Conservation (phyloP, 2,113 vertebrate genomes). For the Thalassarche chlororhynchos region DNA sequence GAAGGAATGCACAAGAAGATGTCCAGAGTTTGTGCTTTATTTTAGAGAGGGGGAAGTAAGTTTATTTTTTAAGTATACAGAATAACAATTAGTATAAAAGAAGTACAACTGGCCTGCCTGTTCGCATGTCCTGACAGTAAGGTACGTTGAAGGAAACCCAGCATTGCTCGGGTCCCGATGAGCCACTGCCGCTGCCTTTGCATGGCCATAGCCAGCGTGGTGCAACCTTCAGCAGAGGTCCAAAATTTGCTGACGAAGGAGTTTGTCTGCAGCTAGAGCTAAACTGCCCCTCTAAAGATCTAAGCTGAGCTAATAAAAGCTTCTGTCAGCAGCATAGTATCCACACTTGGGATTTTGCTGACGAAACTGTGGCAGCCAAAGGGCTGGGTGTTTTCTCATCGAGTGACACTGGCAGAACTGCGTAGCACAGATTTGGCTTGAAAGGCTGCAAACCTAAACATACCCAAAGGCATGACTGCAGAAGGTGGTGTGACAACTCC, state of each 20-base stretch:
- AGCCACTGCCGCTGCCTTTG: neutral
- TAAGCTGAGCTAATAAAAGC: neutral
- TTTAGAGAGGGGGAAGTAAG: neutral
- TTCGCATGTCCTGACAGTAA: rapidly evolving
- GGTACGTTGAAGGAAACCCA: rapidly evolving
- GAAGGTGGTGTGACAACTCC: neutral
- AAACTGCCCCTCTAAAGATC: neutral
- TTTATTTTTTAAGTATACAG: neutral
- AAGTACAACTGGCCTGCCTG: neutral
- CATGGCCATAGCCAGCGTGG: rapidly evolving
- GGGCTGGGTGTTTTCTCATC: neutral
- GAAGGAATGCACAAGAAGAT: neutral
- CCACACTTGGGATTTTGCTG: neutral
- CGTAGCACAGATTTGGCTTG: rapidly evolving
- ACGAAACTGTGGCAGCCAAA: neutral
- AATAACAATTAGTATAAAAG: neutral
- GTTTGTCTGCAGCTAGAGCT: neutral
- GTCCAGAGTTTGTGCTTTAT: neutral
- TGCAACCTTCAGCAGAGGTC: neutral
- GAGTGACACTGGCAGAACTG: neutral
- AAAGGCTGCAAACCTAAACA: neutral
- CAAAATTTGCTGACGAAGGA: neutral
- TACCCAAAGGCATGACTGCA: neutral
- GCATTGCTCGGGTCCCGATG: rapidly evolving
- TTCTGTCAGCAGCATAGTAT: neutral